phyloP scores from a whole-genome alignment of 1,140 invertebrate species.

The Trinorchestia longiramus region DNA sequence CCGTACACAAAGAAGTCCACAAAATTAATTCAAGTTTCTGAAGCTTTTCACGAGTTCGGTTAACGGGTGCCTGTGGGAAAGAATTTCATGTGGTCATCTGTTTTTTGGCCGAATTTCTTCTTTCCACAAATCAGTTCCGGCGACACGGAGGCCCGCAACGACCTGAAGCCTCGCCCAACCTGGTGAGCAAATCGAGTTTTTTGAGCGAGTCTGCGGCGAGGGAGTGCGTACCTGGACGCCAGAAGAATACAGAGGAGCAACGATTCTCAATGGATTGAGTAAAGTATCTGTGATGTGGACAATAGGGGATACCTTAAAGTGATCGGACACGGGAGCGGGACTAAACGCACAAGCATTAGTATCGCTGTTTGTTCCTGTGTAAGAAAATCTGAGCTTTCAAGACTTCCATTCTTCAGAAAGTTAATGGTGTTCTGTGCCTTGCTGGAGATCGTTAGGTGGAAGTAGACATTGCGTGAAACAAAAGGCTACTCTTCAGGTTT shows the following conservation, averaged over 20 bases:
- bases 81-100: neutral
- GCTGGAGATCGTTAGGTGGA: neutral
- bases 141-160: no score
- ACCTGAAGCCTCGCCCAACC: neutral
- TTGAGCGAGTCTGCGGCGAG: neutral
- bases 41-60: neutral
- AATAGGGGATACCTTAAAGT: neutral
- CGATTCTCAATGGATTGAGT: neutral
- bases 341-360: conserved; percentile 4
- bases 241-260: neutral
- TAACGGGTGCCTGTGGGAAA: neutral
- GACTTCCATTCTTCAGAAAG: neutral
- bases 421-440: neutral
- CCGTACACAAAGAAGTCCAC: neutral
- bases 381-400: conserved; percentile 11
- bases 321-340: neutral
- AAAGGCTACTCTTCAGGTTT: neutral
- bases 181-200: conserved; percentile 1
- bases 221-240: neutral
- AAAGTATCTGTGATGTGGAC: neutral
- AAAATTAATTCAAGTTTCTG: neutral
- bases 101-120: conserved; percentile 31
- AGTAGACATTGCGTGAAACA: neutral
- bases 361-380: conserved; percentile 11
- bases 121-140: conserved; percentile 31